These are phyloP conservation scores for Sussaba pulchella DNA, from an alignment of 2,888 invertebrate genomes.

Conservation along the genomic window DNA sequence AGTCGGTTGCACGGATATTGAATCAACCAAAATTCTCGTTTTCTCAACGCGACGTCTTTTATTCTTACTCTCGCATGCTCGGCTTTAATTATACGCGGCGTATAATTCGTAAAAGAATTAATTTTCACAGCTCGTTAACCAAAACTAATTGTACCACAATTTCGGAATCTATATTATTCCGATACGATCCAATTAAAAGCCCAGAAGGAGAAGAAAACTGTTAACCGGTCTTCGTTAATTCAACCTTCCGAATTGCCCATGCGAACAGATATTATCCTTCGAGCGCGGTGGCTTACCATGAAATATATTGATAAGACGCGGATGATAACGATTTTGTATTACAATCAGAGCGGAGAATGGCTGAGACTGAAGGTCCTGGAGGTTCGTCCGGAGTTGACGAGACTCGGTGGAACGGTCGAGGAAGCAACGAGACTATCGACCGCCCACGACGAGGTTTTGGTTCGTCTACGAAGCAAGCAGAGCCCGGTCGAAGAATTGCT, in stretches of 20 bases:
- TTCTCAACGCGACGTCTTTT: neutral
- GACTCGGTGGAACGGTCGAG: constrained; percentile 90
- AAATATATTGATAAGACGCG: neutral
- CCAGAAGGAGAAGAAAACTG: no score
- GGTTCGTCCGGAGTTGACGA: constrained; percentile 93
- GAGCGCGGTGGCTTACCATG: no score
- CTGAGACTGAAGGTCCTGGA: constrained; percentile 94
- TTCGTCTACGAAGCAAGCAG: constrained; percentile 94
- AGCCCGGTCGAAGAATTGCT: constrained; percentile 95
- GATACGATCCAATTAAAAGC: no score
- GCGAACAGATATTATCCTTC: no score
- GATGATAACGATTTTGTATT: constrained; percentile 28
- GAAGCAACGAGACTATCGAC: constrained; percentile 91
- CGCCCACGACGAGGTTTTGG: constrained; percentile 93
- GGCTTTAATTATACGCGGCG: no score
- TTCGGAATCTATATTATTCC: neutral
- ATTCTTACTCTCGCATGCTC: no score
- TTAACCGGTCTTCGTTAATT: no score
- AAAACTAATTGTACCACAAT: no score
- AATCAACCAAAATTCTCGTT: neutral
- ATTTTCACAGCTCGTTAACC: no score
- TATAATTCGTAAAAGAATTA: no score
- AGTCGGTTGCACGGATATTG: neutral
- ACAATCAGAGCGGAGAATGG: constrained; percentile 92
- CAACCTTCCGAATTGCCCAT: no score